A percentile compares a stretch with the other conserved stretches of the same genome.
Conservation (phyloP, 1,140 invertebrate genomes). For the Drosophila melanogaster region Release_6_plus_ISO1_MT NT_037436.4:20292001-20292500, state of each 20-base stretch:
- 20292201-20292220: constrained; percentile 37
- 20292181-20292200: constrained; percentile 49
- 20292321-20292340: constrained; percentile 24
- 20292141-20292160: constrained; percentile 50
- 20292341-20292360: constrained; percentile 33
- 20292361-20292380: constrained; percentile 15
- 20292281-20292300: constrained; percentile 32
- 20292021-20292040: constrained; percentile 18
- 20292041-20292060: constrained; percentile 52
- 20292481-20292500: constrained; percentile 19
- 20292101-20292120: background rate
- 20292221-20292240: constrained; percentile 25
- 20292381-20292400: background rate
- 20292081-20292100: constrained; percentile 22
- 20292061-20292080: constrained; percentile 37
- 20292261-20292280: constrained; percentile 20
- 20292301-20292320: constrained; percentile 44
- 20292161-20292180: constrained; percentile 37
- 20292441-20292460: background rate
- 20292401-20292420: background rate
- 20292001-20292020: constrained; percentile 32
- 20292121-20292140: constrained; percentile 18
- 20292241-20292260: constrained; percentile 33
- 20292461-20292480: constrained; percentile 4
- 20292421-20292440: background rate